Conservation (phyloP, 2,113 vertebrate genomes). For the Spea bombifrons region DNA sequence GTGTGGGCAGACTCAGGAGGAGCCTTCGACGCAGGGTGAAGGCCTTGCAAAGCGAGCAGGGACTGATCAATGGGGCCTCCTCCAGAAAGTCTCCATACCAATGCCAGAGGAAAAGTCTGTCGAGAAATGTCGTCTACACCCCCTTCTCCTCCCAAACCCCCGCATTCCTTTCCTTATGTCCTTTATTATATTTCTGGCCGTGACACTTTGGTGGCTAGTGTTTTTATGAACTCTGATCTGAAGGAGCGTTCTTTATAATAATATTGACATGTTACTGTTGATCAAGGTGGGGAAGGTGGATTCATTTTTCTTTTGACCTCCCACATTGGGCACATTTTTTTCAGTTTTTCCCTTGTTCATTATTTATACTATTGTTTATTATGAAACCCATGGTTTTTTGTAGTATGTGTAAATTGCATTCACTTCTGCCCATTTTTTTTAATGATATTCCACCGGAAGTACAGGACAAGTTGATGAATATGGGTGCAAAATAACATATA, state of each 20-base stretch:
- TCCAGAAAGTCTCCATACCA: slow-evolving; percentile 77
- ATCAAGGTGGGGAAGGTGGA: too few relatives aligned
- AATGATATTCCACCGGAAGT: too few relatives aligned
- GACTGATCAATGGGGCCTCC: slow-evolving; percentile 65
- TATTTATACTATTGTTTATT: too few relatives aligned
- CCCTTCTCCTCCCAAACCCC: slow-evolving; percentile 68
- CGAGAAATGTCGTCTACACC: slow-evolving; percentile 71
- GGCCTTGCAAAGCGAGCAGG: slow-evolving; percentile 72
- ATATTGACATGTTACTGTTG: too few relatives aligned
- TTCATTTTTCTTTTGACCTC: too few relatives aligned
- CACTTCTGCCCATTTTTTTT: too few relatives aligned
- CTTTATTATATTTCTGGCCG: slow-evolving; percentile 74
- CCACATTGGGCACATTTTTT: too few relatives aligned
- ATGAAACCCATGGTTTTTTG: too few relatives aligned
- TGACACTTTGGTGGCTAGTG: slow-evolving; percentile 86
- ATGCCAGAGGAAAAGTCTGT: slow-evolving; percentile 75
- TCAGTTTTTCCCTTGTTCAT: too few relatives aligned
- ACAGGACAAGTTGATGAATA: background rate
- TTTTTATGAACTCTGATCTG: slow-evolving; percentile 69
- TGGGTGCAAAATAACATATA: background rate
- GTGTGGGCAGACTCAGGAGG: slow-evolving; percentile 78
- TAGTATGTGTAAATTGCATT: too few relatives aligned
- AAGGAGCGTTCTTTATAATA: too few relatives aligned
- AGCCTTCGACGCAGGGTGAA: slow-evolving; percentile 78
- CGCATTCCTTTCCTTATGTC: slow-evolving; percentile 81